Evolutionary conservation across 2,888 invertebrate species (phyloP), one percentile per base, ranked within the genome.

Genomic region (Anthrax anthrax): DNA sequence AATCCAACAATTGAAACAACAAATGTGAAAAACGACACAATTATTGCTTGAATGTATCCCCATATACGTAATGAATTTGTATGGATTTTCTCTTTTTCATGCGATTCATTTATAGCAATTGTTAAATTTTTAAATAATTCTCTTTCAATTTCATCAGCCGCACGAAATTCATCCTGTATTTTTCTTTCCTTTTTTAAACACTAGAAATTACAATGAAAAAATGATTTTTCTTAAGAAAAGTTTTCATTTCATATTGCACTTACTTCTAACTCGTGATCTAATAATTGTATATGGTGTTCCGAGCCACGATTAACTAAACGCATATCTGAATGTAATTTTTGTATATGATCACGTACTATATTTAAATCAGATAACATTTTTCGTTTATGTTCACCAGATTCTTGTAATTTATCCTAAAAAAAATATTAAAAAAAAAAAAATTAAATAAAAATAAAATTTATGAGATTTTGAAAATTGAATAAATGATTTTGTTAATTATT

Each of bases 21-120:
- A 36, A 51, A 34, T 14, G 50, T 49, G 6, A 51, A 32, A 10
- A 41, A 14, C n/a, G 50, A 47, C n/a, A 43, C 44, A 8, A 44
- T 8, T 19, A 48, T 10, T n/a, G 50, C 47, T 19, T 32, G 44
- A 17, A 51, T 43, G 8, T 47, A 17, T n/a, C 48, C 50, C 42
- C 44, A 49, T 6, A 47, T 17, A 18, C 47, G 48, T 2, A 87
- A 86, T 47, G 83, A 73, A 62, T 89, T 87, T 4, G 84, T 77
- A 57, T 87, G 82, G 0, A 83, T 79, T 36, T 88, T 66, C 63
- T 90, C 89, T 47, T 84, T 74, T 63, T 90, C 89, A 59, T 90
- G 88, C 17, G 84, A 84, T 53, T 84, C 77, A 52, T 88, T 76
- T 1, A 89, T 78, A 0, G 84, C 80, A 18, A 79, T 78, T 0